Evolutionary conservation across 2,888 invertebrate genomes (phyloP).

Genomic region (Heliconius hortense): DNA sequence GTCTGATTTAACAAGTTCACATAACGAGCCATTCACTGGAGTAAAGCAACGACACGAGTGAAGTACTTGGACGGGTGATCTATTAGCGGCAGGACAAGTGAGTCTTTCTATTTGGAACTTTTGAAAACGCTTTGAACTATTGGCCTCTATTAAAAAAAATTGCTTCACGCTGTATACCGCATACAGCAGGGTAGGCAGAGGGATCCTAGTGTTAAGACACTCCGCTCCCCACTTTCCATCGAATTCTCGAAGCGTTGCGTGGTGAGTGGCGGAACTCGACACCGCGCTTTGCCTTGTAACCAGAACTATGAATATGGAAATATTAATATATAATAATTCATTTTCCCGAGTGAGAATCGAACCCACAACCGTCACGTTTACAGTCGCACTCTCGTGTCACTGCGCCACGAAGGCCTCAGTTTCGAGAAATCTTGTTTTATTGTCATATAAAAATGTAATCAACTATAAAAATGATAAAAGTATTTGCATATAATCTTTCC

Average conservation of each 20-base stretch:
- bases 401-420: too few species aligned
- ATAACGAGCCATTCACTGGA: conserved; percentile 16
- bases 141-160: not conserved
- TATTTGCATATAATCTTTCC: too few species aligned
- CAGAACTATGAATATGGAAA: too few species aligned
- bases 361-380: too few species aligned
- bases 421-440: too few species aligned
- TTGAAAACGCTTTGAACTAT: not conserved
- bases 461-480: too few species aligned
- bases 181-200: too few species aligned
- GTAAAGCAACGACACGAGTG: conserved; percentile 10
- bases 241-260: not conserved
- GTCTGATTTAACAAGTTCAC: conserved; percentile 16
- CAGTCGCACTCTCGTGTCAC: too few species aligned
- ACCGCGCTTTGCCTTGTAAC: not conserved
- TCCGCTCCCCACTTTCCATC: not conserved
- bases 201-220: not conserved
- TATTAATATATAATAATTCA: too few species aligned
- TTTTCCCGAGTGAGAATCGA: too few species aligned
- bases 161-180: too few species aligned
- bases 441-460: too few species aligned
- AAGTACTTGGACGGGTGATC: not conserved
- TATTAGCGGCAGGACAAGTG: conserved; percentile 9
- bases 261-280: not conserved
- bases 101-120: conserved; percentile 1